A percentile compares a stretch with the other conserved stretches of the same genome.
Conservation (phyloP, 2,797 vertebrate genomes). For the Tokudaia tokunoshimensis region DNA sequence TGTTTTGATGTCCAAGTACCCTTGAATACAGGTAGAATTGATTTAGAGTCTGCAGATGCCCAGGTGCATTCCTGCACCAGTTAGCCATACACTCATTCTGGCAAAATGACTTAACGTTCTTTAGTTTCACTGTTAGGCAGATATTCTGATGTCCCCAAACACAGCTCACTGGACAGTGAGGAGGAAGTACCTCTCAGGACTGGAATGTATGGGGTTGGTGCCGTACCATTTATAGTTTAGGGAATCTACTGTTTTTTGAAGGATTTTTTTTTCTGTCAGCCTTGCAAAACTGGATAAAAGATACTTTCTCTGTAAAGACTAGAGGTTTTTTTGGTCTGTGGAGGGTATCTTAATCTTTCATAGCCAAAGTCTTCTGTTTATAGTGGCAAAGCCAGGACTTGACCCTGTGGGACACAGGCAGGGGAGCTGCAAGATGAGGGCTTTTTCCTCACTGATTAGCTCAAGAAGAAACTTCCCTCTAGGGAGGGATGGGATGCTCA, state of each 20-base stretch:
- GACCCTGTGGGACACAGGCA: not conserved
- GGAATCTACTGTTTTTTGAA: not conserved
- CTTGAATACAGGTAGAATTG: not conserved
- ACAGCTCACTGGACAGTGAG: not conserved
- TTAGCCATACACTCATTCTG: not conserved
- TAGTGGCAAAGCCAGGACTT: not conserved
- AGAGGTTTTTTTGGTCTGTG: not conserved
- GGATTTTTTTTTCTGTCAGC: not conserved
- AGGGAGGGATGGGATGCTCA: not conserved
- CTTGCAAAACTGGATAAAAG: not conserved
- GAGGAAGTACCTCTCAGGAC: not conserved
- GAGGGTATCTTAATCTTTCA: not conserved
- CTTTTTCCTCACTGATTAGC: not conserved
- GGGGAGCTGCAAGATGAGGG: not conserved
- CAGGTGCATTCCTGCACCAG: fast-evolving
- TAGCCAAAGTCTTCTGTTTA: not conserved
- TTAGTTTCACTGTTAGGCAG: not conserved
- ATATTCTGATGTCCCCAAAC: not conserved
- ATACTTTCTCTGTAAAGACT: not conserved
- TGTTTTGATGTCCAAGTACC: not conserved
- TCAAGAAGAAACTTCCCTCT: not conserved
- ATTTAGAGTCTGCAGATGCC: not conserved
- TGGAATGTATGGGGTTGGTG: not conserved
- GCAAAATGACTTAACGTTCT: not conserved
- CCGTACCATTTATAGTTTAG: not conserved